Percentiles rank a stretch among this genome's conserved stretches.
Conservation (phyloP, 37 sponge, comb jelly and placozoan genomes). For the Amphimedon queenslandica region DNA sequence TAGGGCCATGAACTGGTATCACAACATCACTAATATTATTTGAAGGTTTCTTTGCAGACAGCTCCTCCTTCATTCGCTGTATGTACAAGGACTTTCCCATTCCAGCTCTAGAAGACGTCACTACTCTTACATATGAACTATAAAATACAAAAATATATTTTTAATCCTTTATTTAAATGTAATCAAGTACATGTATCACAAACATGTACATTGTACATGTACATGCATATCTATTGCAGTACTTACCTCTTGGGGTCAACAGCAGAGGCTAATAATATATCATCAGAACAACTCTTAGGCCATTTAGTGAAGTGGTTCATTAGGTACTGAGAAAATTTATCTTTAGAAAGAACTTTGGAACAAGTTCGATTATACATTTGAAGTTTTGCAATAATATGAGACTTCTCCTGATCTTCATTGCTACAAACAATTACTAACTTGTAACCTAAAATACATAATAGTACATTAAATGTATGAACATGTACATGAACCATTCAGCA, state of each 20-base stretch:
- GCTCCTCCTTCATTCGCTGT: conserved; percentile 25
- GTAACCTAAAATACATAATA: conserved; percentile 22
- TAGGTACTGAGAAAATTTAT: conserved; percentile 14
- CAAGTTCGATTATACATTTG: background rate
- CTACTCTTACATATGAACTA: conserved; percentile 60
- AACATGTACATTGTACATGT: too few species aligned
- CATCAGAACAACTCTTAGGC: too few species aligned
- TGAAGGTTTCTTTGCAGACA: background rate
- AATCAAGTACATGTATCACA: too few species aligned
- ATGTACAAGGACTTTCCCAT: conserved; percentile 77
- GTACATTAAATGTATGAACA: background rate
- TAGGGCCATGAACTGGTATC: conserved; percentile 58
- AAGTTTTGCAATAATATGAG: conserved; percentile 45
- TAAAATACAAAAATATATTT: background rate
- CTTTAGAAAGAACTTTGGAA: background rate
- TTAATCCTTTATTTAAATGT: background rate
- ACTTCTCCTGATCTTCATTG: conserved; percentile 31
- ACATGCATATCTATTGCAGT: too few species aligned
- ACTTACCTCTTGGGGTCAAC: conserved; percentile 29
- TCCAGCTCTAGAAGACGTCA: conserved; percentile 52
- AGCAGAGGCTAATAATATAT: conserved; percentile 5
- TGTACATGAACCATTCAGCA: too few species aligned
- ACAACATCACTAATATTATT: background rate
- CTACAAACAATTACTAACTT: conserved; percentile 52
- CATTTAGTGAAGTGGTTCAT: conserved; percentile 6